phyloP scores from a whole-genome alignment of 1,140 invertebrate species.

The Frieseomelitta varia region DNA sequence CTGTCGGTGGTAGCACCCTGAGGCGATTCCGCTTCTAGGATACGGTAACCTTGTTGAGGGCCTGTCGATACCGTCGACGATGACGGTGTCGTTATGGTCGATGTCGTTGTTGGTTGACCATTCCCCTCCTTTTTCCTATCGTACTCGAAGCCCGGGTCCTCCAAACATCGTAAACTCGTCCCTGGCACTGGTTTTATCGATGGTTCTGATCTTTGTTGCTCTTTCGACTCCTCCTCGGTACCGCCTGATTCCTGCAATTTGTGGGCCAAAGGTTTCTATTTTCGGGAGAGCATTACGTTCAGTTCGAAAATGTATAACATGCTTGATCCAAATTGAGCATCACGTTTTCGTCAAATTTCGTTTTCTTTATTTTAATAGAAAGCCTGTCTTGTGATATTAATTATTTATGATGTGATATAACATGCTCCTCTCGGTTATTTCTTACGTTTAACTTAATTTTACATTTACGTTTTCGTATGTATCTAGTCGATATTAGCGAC shows the following conservation, averaged over 20 bases:
- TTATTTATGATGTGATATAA: no score
- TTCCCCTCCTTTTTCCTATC: conserved; percentile 71
- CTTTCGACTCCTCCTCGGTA: conserved; percentile 44
- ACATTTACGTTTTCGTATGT: no score
- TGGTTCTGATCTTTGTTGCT: conserved; percentile 49
- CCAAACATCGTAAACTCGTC: conserved; percentile 82
- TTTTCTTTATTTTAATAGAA: no score
- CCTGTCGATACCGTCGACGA: conserved; percentile 21
- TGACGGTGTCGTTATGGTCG: conserved; percentile 55
- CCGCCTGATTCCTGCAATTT: conserved; percentile 7
- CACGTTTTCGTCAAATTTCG: no score
- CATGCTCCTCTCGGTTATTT: no score
- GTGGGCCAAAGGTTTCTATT: no score
- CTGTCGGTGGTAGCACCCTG: conserved; percentile 17
- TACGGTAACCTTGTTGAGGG: conserved; percentile 67
- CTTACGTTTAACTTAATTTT: no score
- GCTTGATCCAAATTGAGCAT: no score
- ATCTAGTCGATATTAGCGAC: no score
- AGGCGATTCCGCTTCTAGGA: conserved; percentile 69
- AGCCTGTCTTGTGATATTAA: no score
- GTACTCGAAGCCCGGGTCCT: conserved; percentile 83
- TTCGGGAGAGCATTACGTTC: neutral
- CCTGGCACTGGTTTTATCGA: conserved; percentile 79
- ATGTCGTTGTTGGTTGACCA: conserved; percentile 39
- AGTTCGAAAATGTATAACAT: no score